Conservation (phyloP, 2,888 invertebrate genomes). For the Leptinotarsa rubiginosa region DNA sequence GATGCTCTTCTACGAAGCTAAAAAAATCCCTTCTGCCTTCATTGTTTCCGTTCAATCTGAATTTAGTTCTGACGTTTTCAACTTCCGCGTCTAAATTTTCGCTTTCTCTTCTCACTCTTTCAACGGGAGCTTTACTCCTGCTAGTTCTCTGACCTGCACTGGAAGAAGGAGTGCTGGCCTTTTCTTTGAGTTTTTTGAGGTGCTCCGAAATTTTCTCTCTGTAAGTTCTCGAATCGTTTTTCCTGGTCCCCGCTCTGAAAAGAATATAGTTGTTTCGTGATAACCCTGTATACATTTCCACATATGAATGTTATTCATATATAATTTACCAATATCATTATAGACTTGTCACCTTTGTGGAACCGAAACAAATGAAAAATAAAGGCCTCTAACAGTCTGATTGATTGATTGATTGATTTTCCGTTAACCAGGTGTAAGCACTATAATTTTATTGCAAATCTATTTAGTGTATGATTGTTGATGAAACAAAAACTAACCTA, state of each 20-base stretch:
- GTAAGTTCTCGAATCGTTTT: constrained; percentile 55
- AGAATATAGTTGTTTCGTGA: neutral
- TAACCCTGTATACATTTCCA: no score
- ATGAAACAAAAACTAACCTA: no score
- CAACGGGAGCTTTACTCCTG: constrained; percentile 50
- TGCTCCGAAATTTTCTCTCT: constrained; percentile 63
- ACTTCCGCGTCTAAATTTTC: constrained; percentile 51
- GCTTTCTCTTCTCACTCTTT: constrained; percentile 55
- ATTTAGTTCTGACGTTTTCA: constrained; percentile 44
- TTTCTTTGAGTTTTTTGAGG: constrained; percentile 61
- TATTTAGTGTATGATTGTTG: no score
- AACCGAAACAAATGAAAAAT: no score
- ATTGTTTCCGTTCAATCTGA: constrained; percentile 36
- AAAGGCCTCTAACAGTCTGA: no score
- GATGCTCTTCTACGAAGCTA: constrained; percentile 19
- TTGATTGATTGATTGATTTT: no score
- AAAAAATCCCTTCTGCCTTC: constrained; percentile 36
- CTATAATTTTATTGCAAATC: no score
- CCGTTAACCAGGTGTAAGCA: no score
- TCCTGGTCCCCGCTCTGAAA: neutral
- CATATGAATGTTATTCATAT: no score
- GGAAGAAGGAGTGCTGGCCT: constrained; percentile 57
- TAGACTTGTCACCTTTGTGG: no score
- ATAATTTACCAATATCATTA: no score
- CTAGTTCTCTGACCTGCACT: constrained; percentile 6